Evolutionary conservation across 2,888 invertebrate genomes (phyloP).

Genomic region (Lobophora halterata): DNA sequence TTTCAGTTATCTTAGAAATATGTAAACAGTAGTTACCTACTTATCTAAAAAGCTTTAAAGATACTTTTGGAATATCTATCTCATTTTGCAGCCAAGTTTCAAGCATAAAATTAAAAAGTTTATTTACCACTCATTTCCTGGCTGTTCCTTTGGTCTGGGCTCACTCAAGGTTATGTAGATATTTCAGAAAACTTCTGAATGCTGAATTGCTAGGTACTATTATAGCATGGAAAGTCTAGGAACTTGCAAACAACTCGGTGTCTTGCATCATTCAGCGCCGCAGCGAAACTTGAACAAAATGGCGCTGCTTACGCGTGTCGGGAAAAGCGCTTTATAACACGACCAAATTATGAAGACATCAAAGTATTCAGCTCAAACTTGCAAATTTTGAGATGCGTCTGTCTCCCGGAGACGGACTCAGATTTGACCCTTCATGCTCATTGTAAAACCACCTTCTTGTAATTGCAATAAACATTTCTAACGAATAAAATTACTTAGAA

Average conservation of each 20-base stretch:
- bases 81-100: too few species aligned
- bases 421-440: too few species aligned
- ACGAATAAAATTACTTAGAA: background rate
- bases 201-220: constrained; percentile 13
- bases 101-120: too few species aligned
- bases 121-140: constrained; percentile 40
- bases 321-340: constrained; percentile 73
- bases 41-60: too few species aligned
- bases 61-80: too few species aligned
- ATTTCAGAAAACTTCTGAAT: background rate
- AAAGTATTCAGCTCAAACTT: background rate
- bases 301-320: constrained; percentile 62
- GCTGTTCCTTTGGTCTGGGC: constrained; percentile 6
- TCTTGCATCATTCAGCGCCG: constrained; percentile 66
- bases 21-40: too few species aligned
- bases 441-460: too few species aligned
- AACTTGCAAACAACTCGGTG: constrained; percentile 42
- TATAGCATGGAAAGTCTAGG: too few species aligned
- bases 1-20: too few species aligned
- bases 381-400: too few species aligned
- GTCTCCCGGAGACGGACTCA: too few species aligned
- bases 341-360: constrained; percentile 39
- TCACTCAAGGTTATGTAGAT: background rate
- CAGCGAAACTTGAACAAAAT: constrained; percentile 62
- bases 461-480: too few species aligned